These are phyloP conservation scores for Unio pictorum DNA, from an alignment of 2,888 invertebrate genomes.

Conservation along the genomic window DNA sequence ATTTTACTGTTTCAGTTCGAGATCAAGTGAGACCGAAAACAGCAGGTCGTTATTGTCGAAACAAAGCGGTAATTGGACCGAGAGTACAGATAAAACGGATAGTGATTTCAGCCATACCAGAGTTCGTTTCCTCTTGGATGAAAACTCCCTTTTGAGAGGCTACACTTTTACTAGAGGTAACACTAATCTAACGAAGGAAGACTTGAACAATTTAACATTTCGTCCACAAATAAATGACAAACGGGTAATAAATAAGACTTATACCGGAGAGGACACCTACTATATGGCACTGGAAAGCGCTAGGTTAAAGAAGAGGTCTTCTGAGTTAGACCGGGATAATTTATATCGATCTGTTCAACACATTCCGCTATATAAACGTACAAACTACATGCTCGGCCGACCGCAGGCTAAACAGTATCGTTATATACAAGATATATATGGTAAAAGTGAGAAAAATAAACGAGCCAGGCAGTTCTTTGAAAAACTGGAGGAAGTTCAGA, in stretches of 20 bases:
- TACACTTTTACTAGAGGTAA: no score
- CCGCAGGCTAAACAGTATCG: slow-evolving; percentile 46
- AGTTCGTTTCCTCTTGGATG: slow-evolving; percentile 5
- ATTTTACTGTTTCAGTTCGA: no score
- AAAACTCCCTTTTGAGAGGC: no score
- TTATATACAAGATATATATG: slow-evolving; percentile 53
- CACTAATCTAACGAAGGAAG: no score
- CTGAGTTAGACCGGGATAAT: neutral
- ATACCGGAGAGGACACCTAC: slow-evolving; percentile 31
- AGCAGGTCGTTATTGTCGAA: no score
- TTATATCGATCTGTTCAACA: slow-evolving; percentile 14
- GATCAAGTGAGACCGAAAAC: no score
- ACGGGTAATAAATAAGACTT: slow-evolving; percentile 37
- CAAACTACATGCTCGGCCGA: slow-evolving; percentile 41
- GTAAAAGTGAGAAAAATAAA: slow-evolving; percentile 25
- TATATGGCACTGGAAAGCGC: slow-evolving; percentile 17
- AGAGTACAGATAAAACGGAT: neutral
- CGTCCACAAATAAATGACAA: slow-evolving; percentile 35
- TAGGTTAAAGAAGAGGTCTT: slow-evolving; percentile 6
- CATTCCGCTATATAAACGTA: slow-evolving; percentile 25
- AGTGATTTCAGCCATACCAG: neutral
- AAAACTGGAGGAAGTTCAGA: slow-evolving; percentile 45
- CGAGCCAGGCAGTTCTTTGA: slow-evolving; percentile 50
- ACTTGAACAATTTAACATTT: slow-evolving; percentile 21
- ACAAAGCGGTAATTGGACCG: neutral